Evolutionary conservation across 2,888 invertebrate species (phyloP), one percentile per base, ranked within the genome.

Genomic region (Ectemnius lituratus): DNA sequence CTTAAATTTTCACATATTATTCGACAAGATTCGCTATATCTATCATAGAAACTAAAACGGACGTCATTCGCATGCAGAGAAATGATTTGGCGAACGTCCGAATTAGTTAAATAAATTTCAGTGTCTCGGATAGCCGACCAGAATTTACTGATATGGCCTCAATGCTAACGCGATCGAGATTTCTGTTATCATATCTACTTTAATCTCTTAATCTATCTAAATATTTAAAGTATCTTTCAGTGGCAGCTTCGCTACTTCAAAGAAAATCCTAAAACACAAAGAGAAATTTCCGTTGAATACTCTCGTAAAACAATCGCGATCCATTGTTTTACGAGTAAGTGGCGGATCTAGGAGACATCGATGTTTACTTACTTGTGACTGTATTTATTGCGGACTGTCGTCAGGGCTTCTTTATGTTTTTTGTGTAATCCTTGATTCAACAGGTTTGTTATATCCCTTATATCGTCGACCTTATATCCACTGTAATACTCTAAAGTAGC

Each of bases 341-440:
- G n/a, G 47, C 13, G 14, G 1, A 46, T 13, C 5, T 27, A 18
- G 27, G 65, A 49, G 46, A n/a, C 20, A 52, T 58, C 16, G 3
- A 66, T 64, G 47, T 62, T n/a, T 62, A 92, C 93, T 92, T 91
- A 94, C 94, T 95, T 95, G 91, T 99, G 98, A 3, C 97, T 97
- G 91, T 99, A 99, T 92, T 99, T 99, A 91, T 96, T 97, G 81
- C 95, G 93, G 67, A 98, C 95, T 45, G 98, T 98, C 92, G 95
- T 95, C 82, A 97, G 93, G 73, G 96, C 94, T 46, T 95, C 94
- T 87, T 95, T 95, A n/a, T 95, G 94, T 86, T 95, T 96, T 86
- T 94, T 94, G 86, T 95, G 95, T 1, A 98, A 92, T 73, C 95
- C 94, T 46, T 93, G 93, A 92, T 98, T 98, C 65, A 98, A 93